A percentile compares a stretch with the other conserved stretches of the same genome.
These are phyloP conservation scores for Clitarchus hookeri DNA, from an alignment of 2,888 invertebrate species.

Conservation along the genomic window DNA sequence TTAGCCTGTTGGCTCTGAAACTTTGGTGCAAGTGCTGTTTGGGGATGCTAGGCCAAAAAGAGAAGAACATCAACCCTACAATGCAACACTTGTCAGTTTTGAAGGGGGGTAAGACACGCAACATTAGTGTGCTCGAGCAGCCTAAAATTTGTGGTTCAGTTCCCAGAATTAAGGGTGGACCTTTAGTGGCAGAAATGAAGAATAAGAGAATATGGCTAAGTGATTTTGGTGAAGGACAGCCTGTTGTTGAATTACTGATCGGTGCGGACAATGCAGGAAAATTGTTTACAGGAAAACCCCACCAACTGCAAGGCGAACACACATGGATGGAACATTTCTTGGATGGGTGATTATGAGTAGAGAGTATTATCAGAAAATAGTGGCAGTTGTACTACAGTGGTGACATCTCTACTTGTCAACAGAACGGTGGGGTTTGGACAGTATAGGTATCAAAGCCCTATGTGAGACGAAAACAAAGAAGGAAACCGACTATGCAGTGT, in stretches of 20 bases:
- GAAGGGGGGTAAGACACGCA: background rate
- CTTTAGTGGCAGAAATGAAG: background rate
- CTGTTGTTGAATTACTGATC: too few species aligned
- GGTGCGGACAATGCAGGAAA: too few species aligned
- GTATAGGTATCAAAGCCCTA: background rate
- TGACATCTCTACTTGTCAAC: background rate
- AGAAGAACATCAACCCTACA: background rate
- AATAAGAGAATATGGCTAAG: background rate
- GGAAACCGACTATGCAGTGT: background rate
- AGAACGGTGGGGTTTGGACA: conserved; percentile 8
- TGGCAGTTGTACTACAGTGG: background rate
- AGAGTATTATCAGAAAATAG: background rate
- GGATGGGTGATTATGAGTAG: background rate
- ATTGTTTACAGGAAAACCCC: background rate
- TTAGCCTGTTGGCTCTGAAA: background rate
- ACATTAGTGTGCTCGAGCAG: too few species aligned
- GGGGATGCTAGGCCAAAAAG: background rate
- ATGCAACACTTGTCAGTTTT: background rate
- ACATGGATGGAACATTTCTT: too few species aligned
- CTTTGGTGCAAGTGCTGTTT: too few species aligned
- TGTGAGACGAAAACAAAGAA: background rate
- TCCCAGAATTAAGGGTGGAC: background rate
- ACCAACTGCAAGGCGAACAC: background rate
- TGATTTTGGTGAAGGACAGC: too few species aligned
- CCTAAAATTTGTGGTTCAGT: conserved; percentile 4